Percentiles rank a stretch among this genome's conserved stretches.
These are phyloP conservation scores for Sphinx pinastri DNA, from an alignment of 2,888 invertebrate species.

Conservation along the genomic window DNA sequence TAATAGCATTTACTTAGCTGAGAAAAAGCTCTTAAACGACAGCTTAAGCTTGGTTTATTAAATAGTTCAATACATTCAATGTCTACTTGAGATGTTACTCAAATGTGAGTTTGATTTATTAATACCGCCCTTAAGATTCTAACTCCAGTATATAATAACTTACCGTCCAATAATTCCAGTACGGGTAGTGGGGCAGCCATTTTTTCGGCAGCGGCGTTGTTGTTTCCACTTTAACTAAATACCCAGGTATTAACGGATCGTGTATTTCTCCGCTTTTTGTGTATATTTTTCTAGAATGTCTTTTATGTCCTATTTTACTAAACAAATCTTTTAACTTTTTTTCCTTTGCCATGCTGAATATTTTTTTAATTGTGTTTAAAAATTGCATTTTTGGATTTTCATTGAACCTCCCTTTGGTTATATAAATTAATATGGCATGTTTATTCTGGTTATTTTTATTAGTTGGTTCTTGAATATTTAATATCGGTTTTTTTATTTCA, in stretches of 20 bases:
- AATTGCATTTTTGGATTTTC: not conserved
- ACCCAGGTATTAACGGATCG: slow-evolving; percentile 30
- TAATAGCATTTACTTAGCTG: too few species aligned
- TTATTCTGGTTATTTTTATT: not conserved
- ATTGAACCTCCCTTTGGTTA: not conserved
- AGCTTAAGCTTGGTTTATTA: too few species aligned
- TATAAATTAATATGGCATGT: not conserved
- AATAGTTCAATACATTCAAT: too few species aligned
- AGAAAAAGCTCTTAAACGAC: too few species aligned
- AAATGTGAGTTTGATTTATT: too few species aligned
- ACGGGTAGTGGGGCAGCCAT: slow-evolving; percentile 38
- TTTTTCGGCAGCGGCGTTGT: not conserved
- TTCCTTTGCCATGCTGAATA: not conserved
- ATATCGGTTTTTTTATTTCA: not conserved
- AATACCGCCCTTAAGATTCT: too few species aligned
- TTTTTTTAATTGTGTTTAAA: not conserved
- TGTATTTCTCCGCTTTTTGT: slow-evolving; percentile 27
- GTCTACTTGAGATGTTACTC: too few species aligned
- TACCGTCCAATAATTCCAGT: slow-evolving; percentile 63
- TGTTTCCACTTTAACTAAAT: not conserved
- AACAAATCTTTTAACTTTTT: not conserved
- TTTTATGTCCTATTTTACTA: not conserved
- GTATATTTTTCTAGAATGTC: slow-evolving; percentile 4
- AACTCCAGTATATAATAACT: slow-evolving; percentile 26
- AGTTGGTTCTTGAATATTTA: not conserved